Evolutionary conservation across 2,113 vertebrate species (phyloP).

Genomic region (Solea solea): DNA sequence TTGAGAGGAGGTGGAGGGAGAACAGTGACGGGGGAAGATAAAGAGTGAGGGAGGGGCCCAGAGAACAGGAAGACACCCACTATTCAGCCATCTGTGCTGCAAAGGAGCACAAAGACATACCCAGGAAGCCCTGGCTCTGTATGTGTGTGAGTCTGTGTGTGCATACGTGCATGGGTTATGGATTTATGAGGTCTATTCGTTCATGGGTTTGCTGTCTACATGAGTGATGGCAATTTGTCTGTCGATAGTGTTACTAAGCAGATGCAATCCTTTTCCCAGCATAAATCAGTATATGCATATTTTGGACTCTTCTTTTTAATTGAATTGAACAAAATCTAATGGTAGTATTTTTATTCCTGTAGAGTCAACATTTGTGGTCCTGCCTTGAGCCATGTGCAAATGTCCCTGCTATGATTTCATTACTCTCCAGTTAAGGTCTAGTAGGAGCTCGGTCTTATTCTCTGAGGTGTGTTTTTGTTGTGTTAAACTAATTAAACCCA

Average conservation of each 20-base stretch:
- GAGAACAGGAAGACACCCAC: conserved; percentile 71
- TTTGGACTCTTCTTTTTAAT: neutral
- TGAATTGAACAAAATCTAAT: no score
- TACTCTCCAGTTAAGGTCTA: no score
- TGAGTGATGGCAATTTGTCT: conserved; percentile 28
- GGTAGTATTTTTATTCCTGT: no score
- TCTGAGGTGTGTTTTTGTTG: neutral
- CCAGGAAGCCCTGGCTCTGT: conserved; percentile 22
- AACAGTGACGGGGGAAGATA: conserved; percentile 7
- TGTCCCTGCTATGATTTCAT: neutral
- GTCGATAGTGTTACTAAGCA: conserved; percentile 14
- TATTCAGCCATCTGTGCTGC: conserved; percentile 77
- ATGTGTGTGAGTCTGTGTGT: conserved; percentile 20
- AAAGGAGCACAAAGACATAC: conserved; percentile 54
- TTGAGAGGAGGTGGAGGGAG: conserved; percentile 33
- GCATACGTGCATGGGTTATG: conserved; percentile 26
- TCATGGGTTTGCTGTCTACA: conserved; percentile 32
- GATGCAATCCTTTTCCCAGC: conserved; percentile 7
- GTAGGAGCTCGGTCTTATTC: neutral
- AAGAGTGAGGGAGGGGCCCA: conserved; percentile 46
- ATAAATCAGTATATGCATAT: neutral
- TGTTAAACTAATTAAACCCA: neutral
- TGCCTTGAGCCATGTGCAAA: neutral
- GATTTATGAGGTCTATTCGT: conserved; percentile 29
- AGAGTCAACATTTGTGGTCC: no score